A percentile compares a stretch with the other conserved stretches of the same genome.
Conservation (phyloP, 2,797 vertebrate genomes). For the Myripristis murdjan region DNA sequence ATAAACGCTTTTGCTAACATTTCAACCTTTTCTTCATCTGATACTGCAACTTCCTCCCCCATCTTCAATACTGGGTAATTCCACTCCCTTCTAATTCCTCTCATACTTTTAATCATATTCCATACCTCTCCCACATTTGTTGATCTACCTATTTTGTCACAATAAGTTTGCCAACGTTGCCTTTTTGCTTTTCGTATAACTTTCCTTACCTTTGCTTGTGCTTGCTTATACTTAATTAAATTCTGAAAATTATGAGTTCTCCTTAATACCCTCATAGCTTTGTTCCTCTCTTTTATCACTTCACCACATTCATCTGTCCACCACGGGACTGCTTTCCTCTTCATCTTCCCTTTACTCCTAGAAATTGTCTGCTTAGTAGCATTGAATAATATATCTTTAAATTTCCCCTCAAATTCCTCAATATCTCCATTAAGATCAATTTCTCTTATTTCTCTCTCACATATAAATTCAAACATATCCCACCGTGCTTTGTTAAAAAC, state of each 20-base stretch:
- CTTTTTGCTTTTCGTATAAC: not conserved
- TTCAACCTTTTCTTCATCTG: constrained; percentile 1
- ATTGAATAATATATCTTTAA: too few species aligned
- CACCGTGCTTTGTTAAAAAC: too few species aligned
- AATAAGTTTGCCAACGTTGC: constrained; percentile 1
- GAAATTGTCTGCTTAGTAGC: not conserved
- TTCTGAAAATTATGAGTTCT: not conserved
- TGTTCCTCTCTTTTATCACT: constrained; percentile 8
- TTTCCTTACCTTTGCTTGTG: not conserved
- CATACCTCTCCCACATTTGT: not conserved
- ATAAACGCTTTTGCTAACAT: not conserved
- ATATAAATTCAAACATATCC: too few species aligned
- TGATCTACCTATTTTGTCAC: not conserved
- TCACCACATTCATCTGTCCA: constrained; percentile 1
- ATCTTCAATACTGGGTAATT: not conserved
- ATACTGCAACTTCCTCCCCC: not conserved
- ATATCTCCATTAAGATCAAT: too few species aligned
- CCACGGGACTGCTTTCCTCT: constrained; percentile 10
- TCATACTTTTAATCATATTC: constrained; percentile 14
- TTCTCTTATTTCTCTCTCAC: too few species aligned
- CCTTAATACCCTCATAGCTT: constrained; percentile 5
- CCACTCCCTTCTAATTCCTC: constrained; percentile 1
- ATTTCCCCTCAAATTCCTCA: too few species aligned
- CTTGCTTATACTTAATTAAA: too few species aligned
- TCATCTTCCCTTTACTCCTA: not conserved